Base-by-base conservation (phyloP, 2,888 invertebrate species). In the Pycnomerus fuliginosus region DNA sequence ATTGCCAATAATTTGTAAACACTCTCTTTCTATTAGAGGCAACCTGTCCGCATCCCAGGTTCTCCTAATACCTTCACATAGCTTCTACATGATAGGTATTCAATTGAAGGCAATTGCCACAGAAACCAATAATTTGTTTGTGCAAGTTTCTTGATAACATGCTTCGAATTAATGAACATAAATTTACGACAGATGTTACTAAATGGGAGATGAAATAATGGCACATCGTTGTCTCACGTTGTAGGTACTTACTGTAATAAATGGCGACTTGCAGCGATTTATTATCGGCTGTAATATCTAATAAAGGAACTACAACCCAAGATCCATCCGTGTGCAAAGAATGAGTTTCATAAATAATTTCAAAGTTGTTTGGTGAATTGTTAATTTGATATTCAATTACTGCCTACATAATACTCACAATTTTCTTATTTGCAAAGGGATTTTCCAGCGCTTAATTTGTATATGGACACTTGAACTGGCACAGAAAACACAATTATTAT, bases 1-100 rank as follows among this genome's bases (percentile, higher is more conserved):
- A 46, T 40, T 34, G 40, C 46, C 37, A 42, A 41, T 47, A 47
- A 47, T 47, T 43, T 37, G 40, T 37, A 43, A 43, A 35, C 33
- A 27, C 41, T 35, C 28, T 17, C 24, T 31, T 33, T 47, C 47
- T 38, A 38, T 46, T 44, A 44, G 37, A 31, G 7, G 24, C 30
- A 12, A 36, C 43, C 31, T 43, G 30, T 30, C 37, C 23, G 34
- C 36, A 36, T 25, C 31, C 23, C 2, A 32, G 13, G 16, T n/a
- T n/a, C n/a, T n/a, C n/a, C n/a, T n/a, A n/a, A n/a, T 22, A 11
- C 27, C 20, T 17, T 17, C 24, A 25, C 24, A 16, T 16, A 15
- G 25, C 27, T 25, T 11, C 22, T 10, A n/a, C 3, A 22, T 35
- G n/a, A n/a, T n/a, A n/a, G n/a, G n/a, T n/a, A n/a, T n/a, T 35